Evolutionary conservation across 2,113 vertebrate species (phyloP), one percentile per base, ranked within the genome.

Genomic region (Taxidea taxus): DNA sequence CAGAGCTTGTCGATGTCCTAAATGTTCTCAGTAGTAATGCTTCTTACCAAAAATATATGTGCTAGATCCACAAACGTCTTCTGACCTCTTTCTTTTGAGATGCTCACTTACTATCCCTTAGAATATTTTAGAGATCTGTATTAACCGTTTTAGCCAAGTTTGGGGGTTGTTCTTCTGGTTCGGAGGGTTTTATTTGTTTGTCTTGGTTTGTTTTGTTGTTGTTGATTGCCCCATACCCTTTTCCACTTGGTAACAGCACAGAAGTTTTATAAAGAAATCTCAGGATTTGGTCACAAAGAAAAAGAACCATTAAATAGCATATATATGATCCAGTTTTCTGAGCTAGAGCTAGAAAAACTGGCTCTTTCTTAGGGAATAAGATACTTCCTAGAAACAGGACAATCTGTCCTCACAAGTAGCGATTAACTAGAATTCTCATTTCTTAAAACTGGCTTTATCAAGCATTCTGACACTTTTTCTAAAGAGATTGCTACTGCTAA

Each of bases 401-500:
- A 91, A 12, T 87, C 87, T 88, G 75, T 81, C 75, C 62, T 94
- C 62, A 27, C 60, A 92, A 54, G 37, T 87, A 70, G 49, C 14
- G 2, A 90, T 93, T 96, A 85, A 95, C 74, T 93, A 89, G 29
- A 87, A 87, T 95, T 96, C 83, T 92, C 58, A 47, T 70, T 95
- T 80, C 91, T 93, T 62, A 23, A 58, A 86, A 94, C 93, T 87
- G 87, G 31, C 56, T 90, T 97, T 87, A 90, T 90, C 49, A 49
- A 80, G 37, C 86, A 64, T 87, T 95, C 62, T 11, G 21, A 72
- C 34, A 90, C 85, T 54, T 84, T 51, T 90, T 88, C 60, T 83
- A 29, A 96, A 85, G 87, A 96, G 29, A 87, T 47, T 87, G 18
- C 75, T 34, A 1, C 88, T 96, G 81, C n/a, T 86, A 90, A 90